Evolutionary conservation across 2,113 vertebrate species (phyloP).

Genomic region (Mormoops blainvillei): DNA sequence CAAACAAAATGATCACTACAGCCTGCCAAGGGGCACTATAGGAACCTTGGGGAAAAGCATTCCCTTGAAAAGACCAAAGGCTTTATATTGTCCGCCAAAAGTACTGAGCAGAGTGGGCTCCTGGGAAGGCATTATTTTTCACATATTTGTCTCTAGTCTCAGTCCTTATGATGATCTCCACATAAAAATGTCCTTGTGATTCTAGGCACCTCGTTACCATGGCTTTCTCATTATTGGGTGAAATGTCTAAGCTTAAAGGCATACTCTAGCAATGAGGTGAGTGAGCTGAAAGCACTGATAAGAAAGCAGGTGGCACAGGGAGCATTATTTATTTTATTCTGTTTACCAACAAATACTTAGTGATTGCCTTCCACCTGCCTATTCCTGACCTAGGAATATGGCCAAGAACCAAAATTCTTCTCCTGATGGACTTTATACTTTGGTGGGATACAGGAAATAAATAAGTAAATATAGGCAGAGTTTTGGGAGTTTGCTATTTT

Average conservation of each 20-base stretch:
- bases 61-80: neutral
- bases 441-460: neutral
- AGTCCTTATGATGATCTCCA: neutral
- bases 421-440: neutral
- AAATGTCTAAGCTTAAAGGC: neutral
- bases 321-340: neutral
- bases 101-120: neutral
- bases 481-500: neutral
- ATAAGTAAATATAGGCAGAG: neutral
- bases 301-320: neutral
- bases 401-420: neutral
- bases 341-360: neutral
- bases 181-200: neutral
- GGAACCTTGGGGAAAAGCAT: neutral
- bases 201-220: neutral
- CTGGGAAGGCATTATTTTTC: neutral
- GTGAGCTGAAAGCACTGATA: neutral
- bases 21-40: neutral
- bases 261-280: neutral
- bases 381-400: neutral
- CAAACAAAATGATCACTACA: neutral
- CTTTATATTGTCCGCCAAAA: neutral
- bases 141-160: slow-evolving; percentile 6
- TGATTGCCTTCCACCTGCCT: neutral
- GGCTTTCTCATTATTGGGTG: neutral